These are phyloP conservation scores for Elachura formosa DNA, from an alignment of 2,113 vertebrate genomes.

Conservation along the genomic window DNA sequence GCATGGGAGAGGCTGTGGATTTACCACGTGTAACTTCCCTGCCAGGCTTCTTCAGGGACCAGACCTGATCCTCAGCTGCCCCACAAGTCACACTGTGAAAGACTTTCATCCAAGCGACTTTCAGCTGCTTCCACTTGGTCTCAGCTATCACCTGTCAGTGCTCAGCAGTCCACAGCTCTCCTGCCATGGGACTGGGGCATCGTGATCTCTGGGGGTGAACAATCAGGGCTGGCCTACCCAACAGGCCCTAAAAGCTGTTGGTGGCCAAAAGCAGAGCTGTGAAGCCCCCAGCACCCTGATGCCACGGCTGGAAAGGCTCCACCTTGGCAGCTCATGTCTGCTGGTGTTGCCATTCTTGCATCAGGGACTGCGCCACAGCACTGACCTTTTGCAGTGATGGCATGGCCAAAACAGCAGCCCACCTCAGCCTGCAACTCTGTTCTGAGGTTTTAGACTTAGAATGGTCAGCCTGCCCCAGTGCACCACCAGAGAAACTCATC, in stretches of 20 bases:
- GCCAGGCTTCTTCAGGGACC: not conserved
- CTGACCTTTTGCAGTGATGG: not conserved
- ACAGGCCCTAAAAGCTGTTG: not conserved
- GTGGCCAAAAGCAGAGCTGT: not conserved
- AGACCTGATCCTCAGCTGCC: not conserved
- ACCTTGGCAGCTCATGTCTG: fast-evolving
- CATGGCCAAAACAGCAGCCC: not conserved
- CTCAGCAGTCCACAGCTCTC: not conserved
- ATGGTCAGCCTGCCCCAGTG: not conserved
- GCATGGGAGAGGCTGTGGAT: not conserved
- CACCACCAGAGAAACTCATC: not conserved
- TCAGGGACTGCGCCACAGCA: not conserved
- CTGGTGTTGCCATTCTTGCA: fast-evolving
- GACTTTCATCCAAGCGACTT: not conserved
- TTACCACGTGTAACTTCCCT: not conserved
- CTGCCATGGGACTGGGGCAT: not conserved
- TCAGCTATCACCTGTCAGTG: not conserved
- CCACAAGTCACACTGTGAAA: not conserved
- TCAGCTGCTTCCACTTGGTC: not conserved
- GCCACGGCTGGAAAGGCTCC: not conserved
- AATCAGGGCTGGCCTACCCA: not conserved
- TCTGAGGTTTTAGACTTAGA: not conserved
- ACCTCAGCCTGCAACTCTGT: not conserved
- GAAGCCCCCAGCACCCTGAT: fast-evolving
- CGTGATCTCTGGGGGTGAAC: not conserved